These are phyloP conservation scores for Drosophila basisetae DNA, from an alignment of 2,888 invertebrate genomes.

Conservation along the genomic window DNA sequence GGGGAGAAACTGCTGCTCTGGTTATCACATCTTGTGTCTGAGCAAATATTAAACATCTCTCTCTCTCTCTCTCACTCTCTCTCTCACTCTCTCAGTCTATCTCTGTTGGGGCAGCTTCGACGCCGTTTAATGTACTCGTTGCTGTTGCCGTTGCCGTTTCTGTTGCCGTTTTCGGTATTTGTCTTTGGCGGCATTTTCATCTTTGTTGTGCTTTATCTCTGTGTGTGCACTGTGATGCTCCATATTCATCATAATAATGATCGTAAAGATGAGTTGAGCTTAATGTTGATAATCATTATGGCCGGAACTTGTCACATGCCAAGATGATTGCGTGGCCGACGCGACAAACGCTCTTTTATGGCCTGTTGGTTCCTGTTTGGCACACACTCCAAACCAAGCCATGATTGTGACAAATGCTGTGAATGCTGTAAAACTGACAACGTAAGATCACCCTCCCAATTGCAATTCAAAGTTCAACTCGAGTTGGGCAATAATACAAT, in stretches of 20 bases:
- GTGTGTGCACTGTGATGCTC: constrained; percentile 62
- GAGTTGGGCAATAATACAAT: not conserved
- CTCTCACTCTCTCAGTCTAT: constrained; percentile 30
- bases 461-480: not conserved
- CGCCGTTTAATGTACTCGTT: constrained; percentile 48
- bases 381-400: constrained; percentile 10
- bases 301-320: constrained; percentile 78
- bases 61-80: constrained; percentile 60
- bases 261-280: constrained; percentile 49
- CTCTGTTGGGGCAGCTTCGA: constrained; percentile 65
- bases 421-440: not conserved
- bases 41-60: constrained; percentile 75
- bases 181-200: constrained; percentile 74
- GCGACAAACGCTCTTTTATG: constrained; percentile 43
- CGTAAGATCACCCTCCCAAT: not conserved
- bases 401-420: not conserved
- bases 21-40: constrained; percentile 72
- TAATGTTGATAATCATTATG: constrained; percentile 65
- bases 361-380: constrained; percentile 63
- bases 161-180: constrained; percentile 36
- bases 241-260: constrained; percentile 60
- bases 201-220: constrained; percentile 61
- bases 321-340: constrained; percentile 46
- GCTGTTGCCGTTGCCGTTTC: constrained; percentile 13
- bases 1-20: constrained; percentile 20